Conservation (phyloP, 2,888 invertebrate genomes). For the Pristionchus exspectatus region DNA sequence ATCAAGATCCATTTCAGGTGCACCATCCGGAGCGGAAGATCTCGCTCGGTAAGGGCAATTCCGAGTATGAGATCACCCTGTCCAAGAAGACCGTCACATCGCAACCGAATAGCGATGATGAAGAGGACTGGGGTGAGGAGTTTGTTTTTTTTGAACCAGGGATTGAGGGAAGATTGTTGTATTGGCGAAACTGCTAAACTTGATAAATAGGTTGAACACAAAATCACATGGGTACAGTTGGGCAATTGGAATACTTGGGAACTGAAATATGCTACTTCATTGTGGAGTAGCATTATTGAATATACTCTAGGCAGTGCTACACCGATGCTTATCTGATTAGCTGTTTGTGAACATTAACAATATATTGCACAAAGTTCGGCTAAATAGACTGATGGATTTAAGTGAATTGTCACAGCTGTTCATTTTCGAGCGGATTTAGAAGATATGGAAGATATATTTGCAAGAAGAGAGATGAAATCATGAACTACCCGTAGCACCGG, state of each 20-base stretch:
- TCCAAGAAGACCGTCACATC: constrained; percentile 66
- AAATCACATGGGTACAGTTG: neutral
- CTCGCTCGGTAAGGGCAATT: constrained; percentile 32
- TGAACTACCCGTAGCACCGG: too few species aligned
- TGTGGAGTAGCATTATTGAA: too few species aligned
- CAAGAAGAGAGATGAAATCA: too few species aligned
- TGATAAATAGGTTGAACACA: neutral
- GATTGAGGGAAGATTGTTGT: neutral
- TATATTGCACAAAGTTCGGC: neutral
- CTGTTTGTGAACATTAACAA: neutral
- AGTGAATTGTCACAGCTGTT: too few species aligned
- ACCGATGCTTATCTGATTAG: too few species aligned
- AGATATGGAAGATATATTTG: too few species aligned
- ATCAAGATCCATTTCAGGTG: neutral
- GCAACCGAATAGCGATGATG: constrained; percentile 72
- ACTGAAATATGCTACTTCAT: too few species aligned
- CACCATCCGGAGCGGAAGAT: constrained; percentile 45
- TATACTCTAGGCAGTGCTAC: too few species aligned
- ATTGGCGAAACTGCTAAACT: neutral
- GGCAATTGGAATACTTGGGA: too few species aligned
- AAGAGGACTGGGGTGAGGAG: constrained; percentile 61
- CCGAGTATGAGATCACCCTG: constrained; percentile 53
- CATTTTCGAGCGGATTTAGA: too few species aligned
- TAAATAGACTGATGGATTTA: too few species aligned
- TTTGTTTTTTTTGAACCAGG: neutral